Conservation (phyloP, 1,140 invertebrate species). For the Pemphigus obesinymphae region DNA sequence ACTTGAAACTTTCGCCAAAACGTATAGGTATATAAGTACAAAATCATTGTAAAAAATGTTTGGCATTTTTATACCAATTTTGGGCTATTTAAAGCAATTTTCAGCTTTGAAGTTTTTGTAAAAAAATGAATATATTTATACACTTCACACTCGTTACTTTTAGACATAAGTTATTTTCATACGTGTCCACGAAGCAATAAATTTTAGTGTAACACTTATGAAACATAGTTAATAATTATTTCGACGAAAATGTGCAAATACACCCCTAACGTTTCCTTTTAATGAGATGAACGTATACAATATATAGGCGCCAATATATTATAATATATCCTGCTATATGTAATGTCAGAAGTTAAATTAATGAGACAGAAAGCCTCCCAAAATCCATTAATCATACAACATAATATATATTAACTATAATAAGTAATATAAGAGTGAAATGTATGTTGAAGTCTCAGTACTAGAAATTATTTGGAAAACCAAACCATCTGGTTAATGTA, state of each 20-base stretch:
- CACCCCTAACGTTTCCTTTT: background rate
- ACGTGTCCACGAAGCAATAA: background rate
- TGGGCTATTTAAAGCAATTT: no score
- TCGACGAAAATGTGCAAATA: conserved; percentile 2
- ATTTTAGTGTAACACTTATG: background rate
- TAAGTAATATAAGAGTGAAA: background rate
- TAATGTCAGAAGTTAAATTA: conserved; percentile 7
- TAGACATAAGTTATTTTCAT: no score
- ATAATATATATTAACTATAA: background rate
- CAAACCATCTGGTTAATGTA: background rate
- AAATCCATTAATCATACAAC: background rate
- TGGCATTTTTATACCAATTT: no score
- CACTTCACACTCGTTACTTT: no score
- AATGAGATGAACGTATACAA: conserved; percentile 5
- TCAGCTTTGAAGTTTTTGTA: no score
- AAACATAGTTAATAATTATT: background rate
- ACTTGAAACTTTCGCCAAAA: no score
- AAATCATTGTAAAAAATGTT: no score
- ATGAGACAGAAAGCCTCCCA: background rate
- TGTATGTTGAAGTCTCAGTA: background rate
- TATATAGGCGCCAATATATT: background rate
- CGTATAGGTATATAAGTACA: no score
- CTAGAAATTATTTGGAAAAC: background rate
- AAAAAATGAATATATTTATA: no score
- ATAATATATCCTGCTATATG: background rate